Evolutionary conservation across 2,888 invertebrate genomes (phyloP), one percentile per base, ranked within the genome.

Genomic region (Agonum fuliginosum): DNA sequence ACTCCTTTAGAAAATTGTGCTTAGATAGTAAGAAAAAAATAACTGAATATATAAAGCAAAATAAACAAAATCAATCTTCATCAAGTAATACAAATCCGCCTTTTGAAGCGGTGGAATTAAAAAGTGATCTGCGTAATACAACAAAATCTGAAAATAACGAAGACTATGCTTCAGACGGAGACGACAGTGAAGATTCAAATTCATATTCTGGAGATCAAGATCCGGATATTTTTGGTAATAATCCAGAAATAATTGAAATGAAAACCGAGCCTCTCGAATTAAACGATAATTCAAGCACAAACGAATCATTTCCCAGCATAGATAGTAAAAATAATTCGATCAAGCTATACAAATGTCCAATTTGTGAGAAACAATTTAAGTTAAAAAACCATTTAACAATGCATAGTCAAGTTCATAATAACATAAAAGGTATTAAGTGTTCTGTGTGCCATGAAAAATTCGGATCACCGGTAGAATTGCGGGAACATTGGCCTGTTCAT

Each of bases 1-100:
- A 62, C 17, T 62, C 58, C 2, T 62, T 62, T 27, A 62, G 30
- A 30, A 62, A 62, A 17, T 30, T 62, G 6, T 62, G 58, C 19
- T 62, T 62, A 30, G 58, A 62, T 62, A 62, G 58, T 62, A 62
- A 62, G 27, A 62, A 62, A n/a, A 62, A 62, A 30, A 27, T 62
- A 62, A 62, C n/a, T 30, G 58, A 62, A 12, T 62, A 27, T 62
- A 62, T 62, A 30, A 30, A 6, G 14, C 58, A 62, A 8, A 30
- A 17, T 5, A 62, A 62, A 30, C 58, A 12, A 17, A 62, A 27
- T 19, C 27, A 62, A 17, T 27, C 58, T 4, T 30, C 58, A 30
- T 12, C 58, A 17, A 62, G 58, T 17, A 62, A 62, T 17, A 12
- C 30, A 30, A 17, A 27, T 4, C 3, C 58, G 6, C 14, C 17